Evolutionary conservation across 2,888 invertebrate species (phyloP).

Genomic region (Spisula solida): DNA sequence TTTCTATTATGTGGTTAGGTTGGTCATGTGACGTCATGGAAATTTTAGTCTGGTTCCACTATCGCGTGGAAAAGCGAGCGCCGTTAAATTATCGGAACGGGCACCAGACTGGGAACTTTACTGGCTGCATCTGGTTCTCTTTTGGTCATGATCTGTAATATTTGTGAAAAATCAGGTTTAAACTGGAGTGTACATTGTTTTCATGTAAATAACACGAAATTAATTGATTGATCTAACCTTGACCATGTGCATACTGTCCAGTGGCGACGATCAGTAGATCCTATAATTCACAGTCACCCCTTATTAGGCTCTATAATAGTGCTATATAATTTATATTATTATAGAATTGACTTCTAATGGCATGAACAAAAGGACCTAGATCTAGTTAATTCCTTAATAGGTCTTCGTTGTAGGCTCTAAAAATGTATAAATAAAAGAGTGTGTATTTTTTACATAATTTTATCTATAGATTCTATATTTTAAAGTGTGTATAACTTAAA

Average conservation of each 20-base stretch:
- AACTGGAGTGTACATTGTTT: background rate
- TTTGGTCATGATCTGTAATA: background rate
- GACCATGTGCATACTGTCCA: background rate
- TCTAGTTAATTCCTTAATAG: too few relatives aligned
- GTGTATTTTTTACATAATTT: too few relatives aligned
- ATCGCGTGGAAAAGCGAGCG: background rate
- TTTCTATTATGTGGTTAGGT: background rate
- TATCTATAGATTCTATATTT: too few relatives aligned
- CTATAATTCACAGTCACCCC: too few relatives aligned
- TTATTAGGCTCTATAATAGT: too few relatives aligned
- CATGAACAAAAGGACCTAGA: too few relatives aligned
- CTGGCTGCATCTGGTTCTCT: slow-evolving; percentile 10
- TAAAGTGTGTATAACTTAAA: too few relatives aligned
- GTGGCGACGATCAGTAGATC: too few relatives aligned
- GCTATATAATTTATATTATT: too few relatives aligned
- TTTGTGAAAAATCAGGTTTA: background rate
- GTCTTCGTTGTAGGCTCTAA: too few relatives aligned
- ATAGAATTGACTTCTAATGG: too few relatives aligned
- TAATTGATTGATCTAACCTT: background rate
- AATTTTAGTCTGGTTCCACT: slow-evolving; percentile 30
- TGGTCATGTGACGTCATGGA: slow-evolving; percentile 40
- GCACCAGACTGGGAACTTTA: slow-evolving; percentile 9
- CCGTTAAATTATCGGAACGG: background rate
- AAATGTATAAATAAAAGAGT: too few relatives aligned
- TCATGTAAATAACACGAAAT: background rate